A percentile compares a stretch with the other conserved stretches of the same genome.
These are phyloP conservation scores for Pterostichus niger DNA, from an alignment of 2,888 invertebrate genomes.

Conservation along the genomic window DNA sequence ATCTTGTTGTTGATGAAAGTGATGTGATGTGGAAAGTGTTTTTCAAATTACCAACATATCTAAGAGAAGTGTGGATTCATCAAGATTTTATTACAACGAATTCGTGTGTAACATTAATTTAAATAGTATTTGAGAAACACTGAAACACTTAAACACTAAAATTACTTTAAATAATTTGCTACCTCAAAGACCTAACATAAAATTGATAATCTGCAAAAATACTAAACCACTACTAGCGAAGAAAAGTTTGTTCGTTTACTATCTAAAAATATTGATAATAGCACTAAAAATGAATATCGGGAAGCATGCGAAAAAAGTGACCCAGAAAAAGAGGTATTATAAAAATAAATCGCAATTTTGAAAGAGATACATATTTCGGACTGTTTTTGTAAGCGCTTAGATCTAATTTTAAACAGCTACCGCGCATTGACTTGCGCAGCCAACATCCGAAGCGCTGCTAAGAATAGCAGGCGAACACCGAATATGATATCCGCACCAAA, in stretches of 20 bases:
- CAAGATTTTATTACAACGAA: no score
- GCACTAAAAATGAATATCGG: not conserved
- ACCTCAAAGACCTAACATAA: no score
- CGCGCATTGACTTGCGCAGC: conserved; percentile 68
- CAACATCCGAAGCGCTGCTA: conserved; percentile 33
- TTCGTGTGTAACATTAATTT: no score
- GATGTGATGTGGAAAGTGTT: not conserved
- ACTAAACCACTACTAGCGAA: no score
- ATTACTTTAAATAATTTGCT: no score
- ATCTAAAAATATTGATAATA: not conserved
- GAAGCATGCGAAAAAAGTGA: conserved; percentile 13
- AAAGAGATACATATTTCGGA: conserved; percentile 52
- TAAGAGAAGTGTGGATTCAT: not conserved
- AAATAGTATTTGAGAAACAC: no score
- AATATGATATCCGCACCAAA: conserved; percentile 63
- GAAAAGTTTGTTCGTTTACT: no score
- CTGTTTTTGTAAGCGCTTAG: conserved; percentile 59
- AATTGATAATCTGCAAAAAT: no score
- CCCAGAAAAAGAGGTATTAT: conserved; percentile 56
- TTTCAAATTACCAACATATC: not conserved
- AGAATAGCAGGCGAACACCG: conserved; percentile 53
- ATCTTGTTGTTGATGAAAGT: not conserved
- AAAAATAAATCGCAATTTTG: conserved; percentile 58
- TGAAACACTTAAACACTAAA: no score
- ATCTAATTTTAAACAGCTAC: conserved; percentile 64